A percentile compares a stretch with the other conserved stretches of the same genome.
Conservation (phyloP, 2,113 vertebrate genomes). For the Oncorhynchus tshawytscha region DNA sequence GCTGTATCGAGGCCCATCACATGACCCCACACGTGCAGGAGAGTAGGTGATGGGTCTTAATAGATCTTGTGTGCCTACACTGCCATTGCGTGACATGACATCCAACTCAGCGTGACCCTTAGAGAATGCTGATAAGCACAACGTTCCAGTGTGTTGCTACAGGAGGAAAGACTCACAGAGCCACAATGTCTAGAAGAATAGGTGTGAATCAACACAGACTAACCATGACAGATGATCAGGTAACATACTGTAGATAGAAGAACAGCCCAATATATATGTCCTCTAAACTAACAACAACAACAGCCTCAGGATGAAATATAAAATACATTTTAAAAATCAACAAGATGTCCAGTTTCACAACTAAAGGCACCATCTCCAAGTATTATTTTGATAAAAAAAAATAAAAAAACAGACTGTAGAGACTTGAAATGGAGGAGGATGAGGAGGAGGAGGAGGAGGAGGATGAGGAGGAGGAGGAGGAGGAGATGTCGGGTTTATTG, state of each 20-base stretch:
- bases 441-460: too few species aligned
- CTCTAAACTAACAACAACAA: too few species aligned
- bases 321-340: background rate
- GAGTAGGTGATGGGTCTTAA: background rate
- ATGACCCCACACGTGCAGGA: background rate
- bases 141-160: background rate
- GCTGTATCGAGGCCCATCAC: background rate
- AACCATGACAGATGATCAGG: slow-evolving; percentile 1
- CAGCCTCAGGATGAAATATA: background rate
- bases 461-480: too few species aligned
- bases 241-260: background rate
- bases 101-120: slow-evolving; percentile 24
- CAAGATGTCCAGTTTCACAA: background rate
- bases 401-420: background rate
- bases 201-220: slow-evolving; percentile 10
- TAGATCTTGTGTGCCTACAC: background rate
- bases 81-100: slow-evolving; percentile 12
- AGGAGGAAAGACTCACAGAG: slow-evolving; percentile 10
- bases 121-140: slow-evolving; percentile 13
- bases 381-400: too few species aligned
- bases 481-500: slow-evolving; percentile 34
- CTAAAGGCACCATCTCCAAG: too few species aligned
- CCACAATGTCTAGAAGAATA: slow-evolving; percentile 9
- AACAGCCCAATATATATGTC: background rate
- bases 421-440: background rate